phyloP scores from a whole-genome alignment of 2,113 vertebrate genomes.

The Symphodus melops region DNA sequence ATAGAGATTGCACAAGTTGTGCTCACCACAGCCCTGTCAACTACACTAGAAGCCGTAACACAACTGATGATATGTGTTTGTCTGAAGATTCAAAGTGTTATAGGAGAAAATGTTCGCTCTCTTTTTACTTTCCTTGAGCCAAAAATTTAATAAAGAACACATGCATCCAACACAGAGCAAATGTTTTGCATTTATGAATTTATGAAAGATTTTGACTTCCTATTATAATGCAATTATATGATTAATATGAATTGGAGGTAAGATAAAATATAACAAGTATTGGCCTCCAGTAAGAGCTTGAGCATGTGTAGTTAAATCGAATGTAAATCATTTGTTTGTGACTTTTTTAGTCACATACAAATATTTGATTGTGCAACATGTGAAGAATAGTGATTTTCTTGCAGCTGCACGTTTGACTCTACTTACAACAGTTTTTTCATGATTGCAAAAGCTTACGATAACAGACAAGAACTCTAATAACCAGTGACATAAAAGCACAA shows the following conservation, averaged over 20 bases:
- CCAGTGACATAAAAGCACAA: too few species aligned
- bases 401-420: conserved; percentile 1
- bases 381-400: not conserved
- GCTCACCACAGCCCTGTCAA: conserved; percentile 3
- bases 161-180: conserved; percentile 1
- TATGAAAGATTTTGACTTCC: conserved; percentile 25
- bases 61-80: not conserved
- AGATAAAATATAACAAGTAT: fast-evolving
- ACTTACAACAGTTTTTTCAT: not conserved
- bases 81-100: conserved; percentile 5
- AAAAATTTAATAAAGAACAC: conserved; percentile 47
- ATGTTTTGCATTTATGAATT: conserved; percentile 16
- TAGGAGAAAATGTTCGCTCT: conserved; percentile 8
- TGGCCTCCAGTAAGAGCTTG: not conserved
- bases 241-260: not conserved
- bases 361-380: conserved; percentile 5
- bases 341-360: not conserved
- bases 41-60: not conserved
- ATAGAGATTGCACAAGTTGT: conserved; percentile 21
- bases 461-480: conserved; percentile 14
- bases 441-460: not conserved
- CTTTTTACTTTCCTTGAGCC: conserved; percentile 6
- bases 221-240: not conserved
- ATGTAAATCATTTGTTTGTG: not conserved
- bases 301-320: not conserved